Evolutionary conservation across 2,888 invertebrate species (phyloP).

Genomic region (Nebria brevicollis): DNA sequence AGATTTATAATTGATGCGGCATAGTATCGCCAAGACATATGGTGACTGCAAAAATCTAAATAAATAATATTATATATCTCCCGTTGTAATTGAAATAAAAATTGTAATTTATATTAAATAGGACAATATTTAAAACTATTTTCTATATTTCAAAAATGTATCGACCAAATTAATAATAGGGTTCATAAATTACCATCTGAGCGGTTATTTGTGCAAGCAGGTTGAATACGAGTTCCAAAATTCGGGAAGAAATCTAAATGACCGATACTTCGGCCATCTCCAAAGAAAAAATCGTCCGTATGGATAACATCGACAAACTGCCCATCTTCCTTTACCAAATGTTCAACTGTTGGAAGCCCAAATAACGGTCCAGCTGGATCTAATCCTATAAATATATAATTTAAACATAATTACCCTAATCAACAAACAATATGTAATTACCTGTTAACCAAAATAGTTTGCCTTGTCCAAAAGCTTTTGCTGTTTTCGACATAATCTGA

Average conservation of each 20-base stretch:
- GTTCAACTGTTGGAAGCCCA: background rate
- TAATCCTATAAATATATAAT: background rate
- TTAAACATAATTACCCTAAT: background rate
- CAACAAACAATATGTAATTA: background rate
- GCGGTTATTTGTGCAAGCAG: background rate
- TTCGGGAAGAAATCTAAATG: constrained; percentile 89
- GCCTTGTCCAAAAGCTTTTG: constrained; percentile 32
- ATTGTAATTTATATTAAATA: too few species aligned
- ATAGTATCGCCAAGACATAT: constrained; percentile 21
- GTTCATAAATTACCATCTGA: background rate
- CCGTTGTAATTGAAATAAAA: too few species aligned
- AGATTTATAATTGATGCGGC: constrained; percentile 11
- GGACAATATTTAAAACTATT: too few species aligned
- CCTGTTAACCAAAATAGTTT: constrained; percentile 37
- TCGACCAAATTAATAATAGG: too few species aligned
- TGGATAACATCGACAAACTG: constrained; percentile 86
- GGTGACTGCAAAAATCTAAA: constrained; percentile 15
- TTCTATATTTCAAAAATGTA: too few species aligned
- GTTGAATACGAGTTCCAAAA: constrained; percentile 66
- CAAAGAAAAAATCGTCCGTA: constrained; percentile 78
- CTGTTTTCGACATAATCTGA: constrained; percentile 36
- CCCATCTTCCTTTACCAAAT: constrained; percentile 68
- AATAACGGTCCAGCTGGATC: constrained; percentile 20
- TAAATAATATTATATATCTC: too few species aligned
- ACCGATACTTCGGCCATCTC: constrained; percentile 75